Evolutionary conservation across 1,140 invertebrate species (phyloP).

Genomic region (Drosophila jambulina): DNA sequence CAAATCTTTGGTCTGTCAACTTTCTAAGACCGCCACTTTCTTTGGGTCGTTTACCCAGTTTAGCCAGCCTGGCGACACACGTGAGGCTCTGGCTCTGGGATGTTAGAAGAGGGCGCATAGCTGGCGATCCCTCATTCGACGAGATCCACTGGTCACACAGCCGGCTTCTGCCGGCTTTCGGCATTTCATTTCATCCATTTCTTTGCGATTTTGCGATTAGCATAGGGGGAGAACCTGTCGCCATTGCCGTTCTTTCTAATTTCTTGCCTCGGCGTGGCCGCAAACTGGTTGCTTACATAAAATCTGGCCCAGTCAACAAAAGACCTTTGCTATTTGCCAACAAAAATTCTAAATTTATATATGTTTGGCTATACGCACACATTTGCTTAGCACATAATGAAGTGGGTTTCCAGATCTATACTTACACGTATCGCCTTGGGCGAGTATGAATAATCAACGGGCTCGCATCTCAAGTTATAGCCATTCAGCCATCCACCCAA

Average conservation of each 20-base stretch:
- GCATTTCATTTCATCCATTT: constrained; percentile 43
- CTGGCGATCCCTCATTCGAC: neutral
- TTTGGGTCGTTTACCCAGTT: constrained; percentile 53
- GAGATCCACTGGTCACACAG: constrained; percentile 18
- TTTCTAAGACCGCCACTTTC: constrained; percentile 69
- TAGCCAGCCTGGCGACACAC: constrained; percentile 52
- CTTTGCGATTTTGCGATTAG: constrained; percentile 59
- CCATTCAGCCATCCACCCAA: constrained; percentile 89
- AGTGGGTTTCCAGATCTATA: constrained; percentile 57
- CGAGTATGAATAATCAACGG: constrained; percentile 93
- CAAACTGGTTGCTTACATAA: constrained; percentile 71
- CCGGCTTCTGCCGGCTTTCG: constrained; percentile 46
- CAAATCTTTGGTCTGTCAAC: constrained; percentile 28
- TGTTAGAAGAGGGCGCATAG: neutral
- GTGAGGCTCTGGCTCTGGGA: constrained; percentile 34
- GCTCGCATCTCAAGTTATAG: constrained; percentile 95
- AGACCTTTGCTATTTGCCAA: constrained; percentile 51
- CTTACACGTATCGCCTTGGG: constrained; percentile 93
- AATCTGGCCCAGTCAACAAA: constrained; percentile 65
- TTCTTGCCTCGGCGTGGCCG: constrained; percentile 30
- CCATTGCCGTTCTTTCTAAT: constrained; percentile 43
- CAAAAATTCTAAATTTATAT: constrained; percentile 24
- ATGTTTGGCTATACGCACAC: constrained; percentile 3
- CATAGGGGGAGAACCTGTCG: constrained; percentile 71
- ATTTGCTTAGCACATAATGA: constrained; percentile 17